Base-by-base conservation (phyloP, 1,140 invertebrate genomes). In the Sycophaga agraensis region DNA sequence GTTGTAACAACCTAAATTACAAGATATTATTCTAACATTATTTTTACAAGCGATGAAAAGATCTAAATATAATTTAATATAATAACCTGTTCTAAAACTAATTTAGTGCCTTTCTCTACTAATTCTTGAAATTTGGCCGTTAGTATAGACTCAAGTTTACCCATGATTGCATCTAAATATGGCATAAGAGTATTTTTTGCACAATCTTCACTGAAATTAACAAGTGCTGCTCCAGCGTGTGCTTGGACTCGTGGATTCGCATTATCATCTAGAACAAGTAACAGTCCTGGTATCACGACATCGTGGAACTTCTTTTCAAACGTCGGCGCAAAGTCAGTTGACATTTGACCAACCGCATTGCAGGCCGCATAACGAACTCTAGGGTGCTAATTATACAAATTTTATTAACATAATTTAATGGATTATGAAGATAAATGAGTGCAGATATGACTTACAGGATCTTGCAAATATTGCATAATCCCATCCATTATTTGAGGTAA, bases 161-260 rank as follows among this genome's bases (percentile, higher is more conserved):
- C 82, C 87, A 98, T 97, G 61, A 99, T 91, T 11, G 85, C 86
- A 73, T 96, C 89, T 37, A 99, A 82, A 78, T 99, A 99, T 58
- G 88, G 88, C 21, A 89, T 90, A 22, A 99, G 82, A 64, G 99
- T 96, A 69, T 88, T 85, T 77, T 98, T 98, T 0, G 97, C 95
- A 81, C 97, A 99, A 75, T 98, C 96, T 84, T 99, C 97, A 73
- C 95, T 96, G 79, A 99, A 99, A 82, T 99, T 99, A 0, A 99
- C 97, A 31, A 99, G 82, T 48, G 98, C 98, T 42, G 97, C 97
- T 67, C 90, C 91, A 49, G 91, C 91, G 74, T 94, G 91, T 42
- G 91, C 91, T 83, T 99, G 96, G 58, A 99, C 97, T 64, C 97
- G 84, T 2, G 97, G 96, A 80, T 96, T 94, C 1, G 82, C 86